Base-by-base conservation (phyloP, 2,113 vertebrate species). In the Tenrec ecaudatus region DNA sequence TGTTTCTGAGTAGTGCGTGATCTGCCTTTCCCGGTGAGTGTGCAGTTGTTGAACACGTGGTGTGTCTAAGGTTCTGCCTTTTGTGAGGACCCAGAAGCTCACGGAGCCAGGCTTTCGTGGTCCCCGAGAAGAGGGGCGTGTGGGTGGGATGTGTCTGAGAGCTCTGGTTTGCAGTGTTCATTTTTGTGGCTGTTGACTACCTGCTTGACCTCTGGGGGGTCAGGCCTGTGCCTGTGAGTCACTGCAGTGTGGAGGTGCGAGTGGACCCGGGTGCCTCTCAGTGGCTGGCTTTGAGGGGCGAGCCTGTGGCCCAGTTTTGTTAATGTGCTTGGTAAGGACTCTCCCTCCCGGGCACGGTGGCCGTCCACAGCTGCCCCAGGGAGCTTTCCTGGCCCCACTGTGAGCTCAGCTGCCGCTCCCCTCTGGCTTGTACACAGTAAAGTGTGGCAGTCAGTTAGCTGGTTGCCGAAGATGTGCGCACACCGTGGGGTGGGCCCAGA, bases 1-100 rank as follows among this genome's bases (percentile, higher is more conserved):
- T 98, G 93, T 96, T 97, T 97, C 71, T 0, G 53, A 92, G 92
- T 94, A 97, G 89, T 8, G 93, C 82, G 0, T 89, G 94, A 96
- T 96, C 27, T 96, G 89, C 96, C 76, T 93, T 68, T 62, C 75
- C 89, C 83, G 83, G 84, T 40, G n/a, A 76, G 3, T 0, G 3
- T 33, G 57, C 81, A 94, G 43, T 16, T 9, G 27, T n/a, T n/a
- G 83, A 84, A 38, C 90, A 64, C 15, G 40, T 40, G 64, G 69
- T 27, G n/a, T 68, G n/a, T 88, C 80, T 77, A 3, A 36, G n/a
- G 69, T 80, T 60, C 77, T 57, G 3, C 88, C 9, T 71, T 81
- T 47, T n/a, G 0, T 29, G 62, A 82, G 88, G 80, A 23, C 25
- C 17, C 4, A 6, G 22, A 86, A 53, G 9, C 62, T 75, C 12